phyloP scores from a whole-genome alignment of 2,797 vertebrate genomes.

The Syngnathus rostellatus region DNA sequence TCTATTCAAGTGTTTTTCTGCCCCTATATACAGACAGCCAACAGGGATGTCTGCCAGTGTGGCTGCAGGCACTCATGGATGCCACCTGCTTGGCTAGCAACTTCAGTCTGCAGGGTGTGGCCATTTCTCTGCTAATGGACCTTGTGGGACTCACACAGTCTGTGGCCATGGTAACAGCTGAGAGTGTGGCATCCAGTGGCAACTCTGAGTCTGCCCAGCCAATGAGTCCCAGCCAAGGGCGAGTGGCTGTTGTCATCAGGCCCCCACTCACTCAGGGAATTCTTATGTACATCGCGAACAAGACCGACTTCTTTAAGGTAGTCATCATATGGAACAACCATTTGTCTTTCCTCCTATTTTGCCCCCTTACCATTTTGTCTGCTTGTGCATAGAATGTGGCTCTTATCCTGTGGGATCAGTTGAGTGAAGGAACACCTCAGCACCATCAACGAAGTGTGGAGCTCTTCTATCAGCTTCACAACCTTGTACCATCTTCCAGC shows the following conservation, averaged over 20 bases:
- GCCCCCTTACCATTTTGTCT: constrained; percentile 6
- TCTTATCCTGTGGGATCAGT: constrained; percentile 87
- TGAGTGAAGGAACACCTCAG: constrained; percentile 88
- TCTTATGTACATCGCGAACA: constrained; percentile 87
- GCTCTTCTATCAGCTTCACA: constrained; percentile 97
- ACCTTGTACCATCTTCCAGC: constrained; percentile 91
- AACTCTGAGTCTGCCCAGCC: constrained; percentile 75
- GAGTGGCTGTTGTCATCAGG: constrained; percentile 93
- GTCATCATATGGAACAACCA: neutral
- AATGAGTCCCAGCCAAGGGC: constrained; percentile 92
- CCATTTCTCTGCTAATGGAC: constrained; percentile 94
- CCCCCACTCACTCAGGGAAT: constrained; percentile 94
- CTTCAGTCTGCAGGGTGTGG: constrained; percentile 83
- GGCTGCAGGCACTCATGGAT: constrained; percentile 93
- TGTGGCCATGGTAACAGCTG: constrained; percentile 85
- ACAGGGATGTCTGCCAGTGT: constrained; percentile 76
- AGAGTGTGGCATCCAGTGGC: constrained; percentile 66
- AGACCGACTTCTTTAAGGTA: constrained; percentile 96
- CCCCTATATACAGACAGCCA: constrained; percentile 71
- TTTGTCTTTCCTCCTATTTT: neutral
- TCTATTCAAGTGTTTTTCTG: neutral
- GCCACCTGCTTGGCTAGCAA: constrained; percentile 81
- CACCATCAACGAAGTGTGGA: constrained; percentile 97
- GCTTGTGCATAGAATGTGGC: constrained; percentile 75
- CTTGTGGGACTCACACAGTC: constrained; percentile 91